These are phyloP conservation scores for Antedon mediterranea DNA, from an alignment of 53 echinoderm and acorn worm genomes.

Conservation along the genomic window DNA sequence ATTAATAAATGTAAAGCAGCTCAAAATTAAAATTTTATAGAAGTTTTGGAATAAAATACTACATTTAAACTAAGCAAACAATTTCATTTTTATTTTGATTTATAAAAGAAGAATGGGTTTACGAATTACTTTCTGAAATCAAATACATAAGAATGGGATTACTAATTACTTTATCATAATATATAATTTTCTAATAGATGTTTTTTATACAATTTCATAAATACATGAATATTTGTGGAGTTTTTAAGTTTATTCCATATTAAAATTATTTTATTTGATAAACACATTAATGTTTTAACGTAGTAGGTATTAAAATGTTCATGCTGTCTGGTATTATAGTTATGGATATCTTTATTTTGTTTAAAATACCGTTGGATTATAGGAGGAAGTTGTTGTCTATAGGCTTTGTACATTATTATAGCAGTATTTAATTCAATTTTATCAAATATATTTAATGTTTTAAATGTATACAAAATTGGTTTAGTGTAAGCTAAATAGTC, in stretches of 20 bases:
- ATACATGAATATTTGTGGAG: not conserved
- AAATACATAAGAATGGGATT: too few relatives aligned
- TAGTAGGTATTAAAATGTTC: not conserved
- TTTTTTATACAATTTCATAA: not conserved
- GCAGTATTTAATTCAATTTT: too few relatives aligned
- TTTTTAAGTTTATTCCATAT: not conserved
- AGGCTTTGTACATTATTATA: not conserved
- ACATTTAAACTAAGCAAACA: too few relatives aligned
- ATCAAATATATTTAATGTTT: too few relatives aligned
- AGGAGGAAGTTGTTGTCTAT: not conserved
- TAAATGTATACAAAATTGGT: not conserved
- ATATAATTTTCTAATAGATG: not conserved
- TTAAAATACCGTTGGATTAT: not conserved
- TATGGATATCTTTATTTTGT: not conserved
- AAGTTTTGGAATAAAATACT: too few relatives aligned
- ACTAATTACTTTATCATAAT: too few relatives aligned
- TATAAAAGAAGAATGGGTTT: too few relatives aligned
- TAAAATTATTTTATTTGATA: not conserved
- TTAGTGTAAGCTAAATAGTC: not conserved
- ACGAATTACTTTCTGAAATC: too few relatives aligned
- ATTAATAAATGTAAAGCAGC: too few relatives aligned
- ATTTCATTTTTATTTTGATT: too few relatives aligned
- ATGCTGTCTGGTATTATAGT: not conserved
- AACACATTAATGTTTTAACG: not conserved
- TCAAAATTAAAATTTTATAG: too few relatives aligned